A percentile compares a stretch with the other conserved stretches of the same genome.
Conservation (phyloP, 2,888 invertebrate species). For the Brachyptera putata region DNA sequence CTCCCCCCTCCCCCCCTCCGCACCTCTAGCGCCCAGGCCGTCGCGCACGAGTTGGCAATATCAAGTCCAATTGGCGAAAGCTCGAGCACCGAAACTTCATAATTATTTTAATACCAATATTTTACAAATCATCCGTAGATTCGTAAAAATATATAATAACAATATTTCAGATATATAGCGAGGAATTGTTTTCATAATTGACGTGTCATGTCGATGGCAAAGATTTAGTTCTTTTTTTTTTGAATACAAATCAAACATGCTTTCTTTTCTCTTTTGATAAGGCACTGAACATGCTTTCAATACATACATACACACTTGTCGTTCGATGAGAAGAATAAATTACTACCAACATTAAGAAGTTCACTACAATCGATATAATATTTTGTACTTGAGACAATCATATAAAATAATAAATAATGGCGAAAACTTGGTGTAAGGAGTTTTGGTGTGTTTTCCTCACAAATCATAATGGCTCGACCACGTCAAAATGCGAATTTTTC, state of each 20-base stretch:
- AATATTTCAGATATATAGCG: no score
- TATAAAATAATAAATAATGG: not conserved
- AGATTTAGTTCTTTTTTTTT: no score
- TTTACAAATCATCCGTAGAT: no score
- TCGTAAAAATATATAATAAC: no score
- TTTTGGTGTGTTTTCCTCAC: not conserved
- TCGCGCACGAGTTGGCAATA: conserved; percentile 7
- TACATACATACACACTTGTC: not conserved
- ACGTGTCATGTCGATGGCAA: no score
- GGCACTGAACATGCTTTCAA: not conserved
- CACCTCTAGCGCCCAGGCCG: no score
- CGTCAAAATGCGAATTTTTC: not conserved
- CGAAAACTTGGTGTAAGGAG: not conserved
- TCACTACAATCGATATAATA: conserved; percentile 8
- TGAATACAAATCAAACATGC: no score
- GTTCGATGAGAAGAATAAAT: not conserved
- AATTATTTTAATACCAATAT: no score
- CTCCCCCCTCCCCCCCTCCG: not conserved
- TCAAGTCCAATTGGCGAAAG: not conserved
- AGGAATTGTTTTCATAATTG: no score
- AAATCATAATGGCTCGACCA: not conserved
- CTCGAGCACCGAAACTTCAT: not conserved
- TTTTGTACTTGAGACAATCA: not conserved
- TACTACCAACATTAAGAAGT: not conserved
- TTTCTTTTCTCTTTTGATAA: not conserved